These are phyloP conservation scores for Sterrhoptilus dennistouni DNA, from an alignment of 2,113 vertebrate genomes.

Conservation along the genomic window DNA sequence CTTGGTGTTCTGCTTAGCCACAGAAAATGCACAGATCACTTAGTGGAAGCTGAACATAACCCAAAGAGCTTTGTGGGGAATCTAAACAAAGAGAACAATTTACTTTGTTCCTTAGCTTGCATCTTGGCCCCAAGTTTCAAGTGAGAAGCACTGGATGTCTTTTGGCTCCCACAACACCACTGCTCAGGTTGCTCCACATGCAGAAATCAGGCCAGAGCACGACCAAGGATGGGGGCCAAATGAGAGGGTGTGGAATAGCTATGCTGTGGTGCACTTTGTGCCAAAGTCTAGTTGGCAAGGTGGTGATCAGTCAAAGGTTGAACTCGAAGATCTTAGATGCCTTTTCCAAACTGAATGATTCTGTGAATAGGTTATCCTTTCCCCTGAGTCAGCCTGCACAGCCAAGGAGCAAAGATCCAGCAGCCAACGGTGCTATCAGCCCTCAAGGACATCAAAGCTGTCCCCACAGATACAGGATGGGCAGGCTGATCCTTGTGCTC, in stretches of 20 bases:
- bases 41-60: not conserved
- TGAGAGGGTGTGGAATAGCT: not conserved
- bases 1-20: not conserved
- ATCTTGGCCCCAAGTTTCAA: not conserved
- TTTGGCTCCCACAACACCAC: not conserved
- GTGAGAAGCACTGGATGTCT: not conserved
- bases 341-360: not conserved
- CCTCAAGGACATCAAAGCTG: not conserved
- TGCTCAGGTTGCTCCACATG: not conserved
- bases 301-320: not conserved
- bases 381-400: not conserved
- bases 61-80: not conserved
- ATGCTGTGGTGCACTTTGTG: no score
- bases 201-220: not conserved
- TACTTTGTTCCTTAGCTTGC: not conserved
- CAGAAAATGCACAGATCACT: not conserved
- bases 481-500: accelerated
- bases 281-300: not conserved
- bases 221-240: not conserved
- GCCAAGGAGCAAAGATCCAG: not conserved
- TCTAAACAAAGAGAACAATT: not conserved
- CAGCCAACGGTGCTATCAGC: not conserved
- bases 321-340: not conserved
- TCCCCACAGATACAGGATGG: not conserved
- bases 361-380: not conserved